Percentiles rank a stretch among this genome's conserved stretches.
Conservation (phyloP, 2,113 vertebrate genomes). For the Lota lota region DNA sequence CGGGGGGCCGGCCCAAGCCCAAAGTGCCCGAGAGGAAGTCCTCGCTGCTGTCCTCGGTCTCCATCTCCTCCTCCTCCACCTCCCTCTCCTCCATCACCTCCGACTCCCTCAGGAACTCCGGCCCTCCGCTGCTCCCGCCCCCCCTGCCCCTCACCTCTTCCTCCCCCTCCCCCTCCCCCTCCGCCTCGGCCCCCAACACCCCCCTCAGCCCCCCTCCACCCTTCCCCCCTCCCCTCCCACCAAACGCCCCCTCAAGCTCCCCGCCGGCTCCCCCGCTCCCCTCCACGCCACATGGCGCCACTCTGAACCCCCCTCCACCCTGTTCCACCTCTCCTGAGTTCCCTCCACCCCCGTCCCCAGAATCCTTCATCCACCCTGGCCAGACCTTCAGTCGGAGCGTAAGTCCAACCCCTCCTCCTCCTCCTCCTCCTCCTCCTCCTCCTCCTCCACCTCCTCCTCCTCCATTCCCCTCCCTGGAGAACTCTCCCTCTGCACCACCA, state of each 20-base stretch:
- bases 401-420: slow-evolving; percentile 62
- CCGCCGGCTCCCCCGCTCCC: slow-evolving; percentile 36
- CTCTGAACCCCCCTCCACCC: slow-evolving; percentile 37
- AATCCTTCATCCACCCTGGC: slow-evolving; percentile 64
- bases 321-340: slow-evolving; percentile 72
- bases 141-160: slow-evolving; percentile 39
- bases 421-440: slow-evolving; percentile 42
- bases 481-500: slow-evolving; percentile 29
- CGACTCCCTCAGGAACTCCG: slow-evolving; percentile 74
- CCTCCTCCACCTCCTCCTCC: slow-evolving; percentile 10
- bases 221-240: slow-evolving; percentile 53
- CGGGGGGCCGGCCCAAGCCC: slow-evolving; percentile 80
- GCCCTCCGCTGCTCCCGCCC: slow-evolving; percentile 50
- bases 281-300: slow-evolving; percentile 35
- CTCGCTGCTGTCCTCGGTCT: slow-evolving; percentile 88
- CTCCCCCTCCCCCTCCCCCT: slow-evolving; percentile 47
- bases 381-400: slow-evolving; percentile 59
- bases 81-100: slow-evolving; percentile 94
- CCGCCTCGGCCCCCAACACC: slow-evolving; percentile 49
- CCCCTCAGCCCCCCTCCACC: slow-evolving; percentile 51
- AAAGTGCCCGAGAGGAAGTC: slow-evolving; percentile 97
- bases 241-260: slow-evolving; percentile 19
- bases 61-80: slow-evolving; percentile 90
- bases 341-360: slow-evolving; percentile 81
- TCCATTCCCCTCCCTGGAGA: slow-evolving; percentile 12